Base-by-base conservation (phyloP, 2,113 vertebrate genomes). In the Notiomystis cincta region DNA sequence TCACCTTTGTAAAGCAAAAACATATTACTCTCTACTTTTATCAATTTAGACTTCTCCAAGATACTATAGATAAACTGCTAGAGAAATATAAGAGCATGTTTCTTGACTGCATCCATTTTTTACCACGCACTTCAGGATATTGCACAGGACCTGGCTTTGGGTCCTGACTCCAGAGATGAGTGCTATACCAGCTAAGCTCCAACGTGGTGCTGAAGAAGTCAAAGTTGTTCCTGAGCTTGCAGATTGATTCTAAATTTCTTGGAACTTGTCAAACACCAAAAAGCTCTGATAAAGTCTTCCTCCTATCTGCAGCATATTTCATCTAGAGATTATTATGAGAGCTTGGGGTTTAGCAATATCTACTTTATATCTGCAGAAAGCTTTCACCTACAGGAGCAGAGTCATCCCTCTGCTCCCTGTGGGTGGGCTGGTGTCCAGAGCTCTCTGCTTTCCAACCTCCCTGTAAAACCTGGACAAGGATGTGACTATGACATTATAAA, bases 351-450 rank as follows among this genome's bases (percentile, higher is more conserved):
- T 45, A 66, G 6, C 5, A 51, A 25, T 17, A 18, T 42, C 0
- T 1, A 22, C 15, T 60, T 85, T 30, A 2, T 35, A 75, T 12
- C 24, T 61, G 10, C 10, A 72, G 58, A 77, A 87, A 75, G 5
- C 9, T 82, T 84, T 35, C 25, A 27, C 44, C 21, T 50, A 12
- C 28, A 50, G 35, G 10, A 77, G 2, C 9, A 54, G 30, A 47
- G 25, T 37, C 11, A 16, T 82, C 10, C 21, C 37, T 1, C 19
- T 56, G 18, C 24, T 75, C 20, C 14, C 33, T 13, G 4, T 10
- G 30, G 14, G 30, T 0, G 0, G 42, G 23, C 11, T 54, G 25
- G 18, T 67, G 17, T 38, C 57, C 20, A 11, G 0, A 2, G 25
- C 31, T 82, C 51, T 30, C 1, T 7, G 17, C 20, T 76, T 85